Evolutionary conservation across 2,797 vertebrate species (phyloP).

Genomic region (Girardinus metallicus): DNA sequence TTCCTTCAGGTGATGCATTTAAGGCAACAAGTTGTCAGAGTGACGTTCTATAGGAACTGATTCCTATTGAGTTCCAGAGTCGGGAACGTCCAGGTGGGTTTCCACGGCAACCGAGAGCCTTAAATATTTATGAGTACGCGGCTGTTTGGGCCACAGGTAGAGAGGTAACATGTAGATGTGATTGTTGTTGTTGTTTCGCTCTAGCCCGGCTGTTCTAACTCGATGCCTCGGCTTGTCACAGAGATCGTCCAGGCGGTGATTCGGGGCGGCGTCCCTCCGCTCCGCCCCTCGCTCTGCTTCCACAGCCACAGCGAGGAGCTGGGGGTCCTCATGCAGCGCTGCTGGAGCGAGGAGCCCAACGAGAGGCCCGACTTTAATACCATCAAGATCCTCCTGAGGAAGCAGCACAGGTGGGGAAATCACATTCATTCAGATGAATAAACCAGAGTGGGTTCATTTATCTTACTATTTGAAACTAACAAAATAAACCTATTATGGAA

Average conservation of each 20-base stretch:
- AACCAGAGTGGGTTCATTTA: not conserved
- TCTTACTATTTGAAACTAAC: not conserved
- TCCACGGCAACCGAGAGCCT: not conserved
- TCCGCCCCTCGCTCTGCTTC: slow-evolving; percentile 84
- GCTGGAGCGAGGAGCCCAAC: slow-evolving; percentile 88
- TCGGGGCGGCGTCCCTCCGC: slow-evolving; percentile 48
- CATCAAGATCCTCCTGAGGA: slow-evolving; percentile 87
- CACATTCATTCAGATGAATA: no score
- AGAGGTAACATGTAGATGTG: not conserved
- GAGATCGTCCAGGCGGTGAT: slow-evolving; percentile 83
- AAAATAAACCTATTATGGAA: no score
- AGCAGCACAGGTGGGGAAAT: slow-evolving; percentile 86
- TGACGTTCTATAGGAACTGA: not conserved
- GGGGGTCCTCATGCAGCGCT: slow-evolving; percentile 89
- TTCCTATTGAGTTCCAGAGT: not conserved
- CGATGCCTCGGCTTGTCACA: slow-evolving; percentile 41
- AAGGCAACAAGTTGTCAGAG: not conserved
- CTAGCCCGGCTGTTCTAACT: not conserved
- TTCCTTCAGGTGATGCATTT: not conserved
- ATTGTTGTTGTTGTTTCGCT: no score
- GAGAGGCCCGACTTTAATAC: slow-evolving; percentile 91
- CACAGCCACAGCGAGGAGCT: slow-evolving; percentile 89
- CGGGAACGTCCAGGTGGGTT: not conserved
- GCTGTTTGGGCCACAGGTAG: not conserved
- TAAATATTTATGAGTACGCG: not conserved